Evolutionary conservation across 1,140 invertebrate genomes (phyloP).

Genomic region (Pseudomyrmex concolor): DNA sequence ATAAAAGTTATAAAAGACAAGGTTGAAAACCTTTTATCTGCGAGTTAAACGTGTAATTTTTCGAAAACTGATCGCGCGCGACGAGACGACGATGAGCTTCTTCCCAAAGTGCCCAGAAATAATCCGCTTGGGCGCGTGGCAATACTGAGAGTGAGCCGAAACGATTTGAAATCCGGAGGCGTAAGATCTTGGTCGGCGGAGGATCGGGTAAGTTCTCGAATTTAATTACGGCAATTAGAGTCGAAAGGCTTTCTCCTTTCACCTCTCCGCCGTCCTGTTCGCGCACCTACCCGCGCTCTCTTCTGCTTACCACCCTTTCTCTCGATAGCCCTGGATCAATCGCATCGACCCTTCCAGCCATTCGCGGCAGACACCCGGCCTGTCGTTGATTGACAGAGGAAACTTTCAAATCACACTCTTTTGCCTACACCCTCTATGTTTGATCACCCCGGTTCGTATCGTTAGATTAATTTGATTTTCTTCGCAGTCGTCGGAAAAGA

Average conservation of each 20-base stretch:
- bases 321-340: conserved; percentile 72
- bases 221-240: conserved; percentile 83
- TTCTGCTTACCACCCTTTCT: conserved; percentile 41
- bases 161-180: conserved; percentile 64
- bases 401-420: conserved; percentile 78
- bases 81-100: conserved; percentile 10
- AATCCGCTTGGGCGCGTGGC: conserved; percentile 65
- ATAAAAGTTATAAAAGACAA: not conserved
- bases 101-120: conserved; percentile 58
- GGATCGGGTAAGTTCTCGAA: conserved; percentile 81
- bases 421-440: not conserved
- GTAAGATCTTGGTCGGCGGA: conserved; percentile 70
- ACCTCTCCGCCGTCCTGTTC: conserved; percentile 36
- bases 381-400: conserved; percentile 77
- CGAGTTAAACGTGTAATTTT: conserved; percentile 56
- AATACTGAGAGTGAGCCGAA: conserved; percentile 40
- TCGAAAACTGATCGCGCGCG: conserved; percentile 40
- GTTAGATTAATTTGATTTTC: conserved; percentile 38
- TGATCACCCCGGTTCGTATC: conserved; percentile 21
- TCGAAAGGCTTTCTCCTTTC: conserved; percentile 75
- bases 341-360: conserved; percentile 73
- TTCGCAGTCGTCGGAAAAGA: not conserved
- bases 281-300: conserved; percentile 32
- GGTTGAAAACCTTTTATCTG: not conserved
- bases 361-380: conserved; percentile 72